These are phyloP conservation scores for Cryptotermes secundus DNA, from an alignment of 1,140 invertebrate genomes.

Conservation along the genomic window DNA sequence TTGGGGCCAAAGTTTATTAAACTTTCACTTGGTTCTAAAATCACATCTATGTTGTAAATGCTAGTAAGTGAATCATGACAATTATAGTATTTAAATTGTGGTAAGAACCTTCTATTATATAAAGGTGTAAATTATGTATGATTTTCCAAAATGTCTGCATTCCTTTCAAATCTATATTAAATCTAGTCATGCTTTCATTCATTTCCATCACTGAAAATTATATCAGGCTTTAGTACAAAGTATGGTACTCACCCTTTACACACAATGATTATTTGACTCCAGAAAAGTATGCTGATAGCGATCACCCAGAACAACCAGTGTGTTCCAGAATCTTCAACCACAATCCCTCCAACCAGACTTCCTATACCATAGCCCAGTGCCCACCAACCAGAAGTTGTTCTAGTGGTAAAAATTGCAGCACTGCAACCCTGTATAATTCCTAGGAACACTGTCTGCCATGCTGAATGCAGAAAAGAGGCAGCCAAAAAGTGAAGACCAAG, in stretches of 20 bases:
- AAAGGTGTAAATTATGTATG: too few relatives aligned
- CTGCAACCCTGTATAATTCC: conserved; percentile 3
- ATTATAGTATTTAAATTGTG: too few relatives aligned
- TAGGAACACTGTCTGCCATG: neutral
- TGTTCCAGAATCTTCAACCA: neutral
- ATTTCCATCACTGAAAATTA: too few relatives aligned
- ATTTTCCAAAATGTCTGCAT: too few relatives aligned
- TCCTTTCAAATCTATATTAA: too few relatives aligned
- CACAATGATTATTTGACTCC: neutral
- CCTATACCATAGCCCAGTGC: neutral
- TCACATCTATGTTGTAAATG: too few relatives aligned
- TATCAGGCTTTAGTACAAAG: neutral
- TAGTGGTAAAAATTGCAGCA: neutral
- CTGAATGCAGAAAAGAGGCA: neutral
- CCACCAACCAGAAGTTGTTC: neutral
- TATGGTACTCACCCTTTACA: conserved; percentile 18
- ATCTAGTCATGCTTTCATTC: too few relatives aligned
- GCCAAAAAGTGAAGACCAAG: conserved; percentile 12
- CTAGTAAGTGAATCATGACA: too few relatives aligned
- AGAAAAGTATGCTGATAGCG: neutral
- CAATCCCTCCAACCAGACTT: neutral
- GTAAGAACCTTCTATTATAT: too few relatives aligned
- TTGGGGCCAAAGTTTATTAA: too few relatives aligned
- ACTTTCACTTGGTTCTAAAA: too few relatives aligned
- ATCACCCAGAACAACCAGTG: conserved; percentile 6